These are phyloP conservation scores for Drosophila barbarae DNA, from an alignment of 2,888 invertebrate species.

Conservation along the genomic window DNA sequence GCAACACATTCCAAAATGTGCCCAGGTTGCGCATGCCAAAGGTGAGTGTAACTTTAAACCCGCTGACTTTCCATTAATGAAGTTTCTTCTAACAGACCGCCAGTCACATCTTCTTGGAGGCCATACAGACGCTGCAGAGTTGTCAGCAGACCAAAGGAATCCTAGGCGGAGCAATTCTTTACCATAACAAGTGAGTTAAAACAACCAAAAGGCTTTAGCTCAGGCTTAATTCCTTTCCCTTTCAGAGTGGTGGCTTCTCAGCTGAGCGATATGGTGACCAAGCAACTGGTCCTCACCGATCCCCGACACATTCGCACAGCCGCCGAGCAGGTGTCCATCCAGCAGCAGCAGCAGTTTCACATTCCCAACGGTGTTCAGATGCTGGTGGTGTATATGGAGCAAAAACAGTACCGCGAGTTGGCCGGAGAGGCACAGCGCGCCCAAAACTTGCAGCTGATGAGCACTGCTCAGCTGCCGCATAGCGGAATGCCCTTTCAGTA, in stretches of 20 bases:
- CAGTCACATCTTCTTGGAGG: conserved; percentile 91
- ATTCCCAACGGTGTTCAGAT: conserved; percentile 90
- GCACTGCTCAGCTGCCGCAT: conserved; percentile 66
- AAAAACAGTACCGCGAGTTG: conserved; percentile 82
- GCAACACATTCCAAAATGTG: conserved; percentile 90
- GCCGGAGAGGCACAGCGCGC: conserved; percentile 80
- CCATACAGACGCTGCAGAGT: conserved; percentile 91
- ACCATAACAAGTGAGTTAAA: conserved; percentile 89
- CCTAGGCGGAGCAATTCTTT: conserved; percentile 90
- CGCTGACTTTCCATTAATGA: background rate
- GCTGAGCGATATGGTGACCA: conserved; percentile 86
- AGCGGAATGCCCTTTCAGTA: conserved; percentile 74
- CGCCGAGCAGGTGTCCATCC: conserved; percentile 83
- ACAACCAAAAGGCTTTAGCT: background rate
- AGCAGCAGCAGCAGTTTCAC: conserved; percentile 83
- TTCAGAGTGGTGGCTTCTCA: conserved; percentile 90
- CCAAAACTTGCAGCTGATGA: conserved; percentile 78
- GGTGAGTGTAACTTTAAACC: conserved; percentile 79
- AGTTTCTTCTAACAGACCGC: conserved; percentile 83
- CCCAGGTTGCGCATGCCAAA: conserved; percentile 90
- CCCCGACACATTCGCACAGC: conserved; percentile 91
- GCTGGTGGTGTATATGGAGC: conserved; percentile 87
- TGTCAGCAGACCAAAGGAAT: conserved; percentile 90
- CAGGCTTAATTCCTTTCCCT: background rate
- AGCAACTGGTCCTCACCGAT: conserved; percentile 89